phyloP scores from a whole-genome alignment of 1,140 invertebrate genomes.

The Listronotus oregonensis region DNA sequence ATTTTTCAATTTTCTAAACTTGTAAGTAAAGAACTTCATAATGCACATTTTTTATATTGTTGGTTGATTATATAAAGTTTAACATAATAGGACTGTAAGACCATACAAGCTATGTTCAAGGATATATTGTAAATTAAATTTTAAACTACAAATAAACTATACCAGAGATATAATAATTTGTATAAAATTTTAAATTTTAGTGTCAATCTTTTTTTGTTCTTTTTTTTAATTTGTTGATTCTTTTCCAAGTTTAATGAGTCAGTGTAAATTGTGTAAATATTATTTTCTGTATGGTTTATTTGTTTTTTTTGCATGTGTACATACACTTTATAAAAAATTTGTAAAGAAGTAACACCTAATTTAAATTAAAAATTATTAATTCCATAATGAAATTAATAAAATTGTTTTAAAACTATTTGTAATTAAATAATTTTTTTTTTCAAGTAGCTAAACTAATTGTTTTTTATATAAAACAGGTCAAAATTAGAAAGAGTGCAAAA shows the following conservation, averaged over 20 bases:
- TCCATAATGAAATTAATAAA: no score
- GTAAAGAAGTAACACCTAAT: neutral
- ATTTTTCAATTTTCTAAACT: slow-evolving; percentile 50
- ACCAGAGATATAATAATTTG: slow-evolving; percentile 16
- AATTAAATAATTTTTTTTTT: no score
- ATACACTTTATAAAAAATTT: slow-evolving; percentile 18
- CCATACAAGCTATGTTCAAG: slow-evolving; percentile 46
- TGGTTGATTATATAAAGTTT: slow-evolving; percentile 53
- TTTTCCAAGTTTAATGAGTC: slow-evolving; percentile 1
- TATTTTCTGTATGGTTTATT: slow-evolving; percentile 9
- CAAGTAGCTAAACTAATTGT: no score
- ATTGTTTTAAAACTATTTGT: no score
- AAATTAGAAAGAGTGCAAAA: no score
- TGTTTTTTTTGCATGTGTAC: slow-evolving; percentile 18
- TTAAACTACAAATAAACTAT: slow-evolving; percentile 12
- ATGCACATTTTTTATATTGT: slow-evolving; percentile 44
- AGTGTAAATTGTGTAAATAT: slow-evolving; percentile 23
- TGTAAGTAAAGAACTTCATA: slow-evolving; percentile 40
- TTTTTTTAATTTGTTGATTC: neutral
- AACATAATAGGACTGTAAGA: slow-evolving; percentile 43
- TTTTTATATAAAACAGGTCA: no score
- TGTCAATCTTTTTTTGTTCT: neutral
- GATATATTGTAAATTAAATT: slow-evolving; percentile 14
- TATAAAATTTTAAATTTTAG: slow-evolving; percentile 10
- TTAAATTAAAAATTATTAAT: no score